Percentiles rank a stretch among this genome's conserved stretches.
Evolutionary conservation across 2,888 invertebrate species (phyloP).

Genomic region (Buathra laborator): DNA sequence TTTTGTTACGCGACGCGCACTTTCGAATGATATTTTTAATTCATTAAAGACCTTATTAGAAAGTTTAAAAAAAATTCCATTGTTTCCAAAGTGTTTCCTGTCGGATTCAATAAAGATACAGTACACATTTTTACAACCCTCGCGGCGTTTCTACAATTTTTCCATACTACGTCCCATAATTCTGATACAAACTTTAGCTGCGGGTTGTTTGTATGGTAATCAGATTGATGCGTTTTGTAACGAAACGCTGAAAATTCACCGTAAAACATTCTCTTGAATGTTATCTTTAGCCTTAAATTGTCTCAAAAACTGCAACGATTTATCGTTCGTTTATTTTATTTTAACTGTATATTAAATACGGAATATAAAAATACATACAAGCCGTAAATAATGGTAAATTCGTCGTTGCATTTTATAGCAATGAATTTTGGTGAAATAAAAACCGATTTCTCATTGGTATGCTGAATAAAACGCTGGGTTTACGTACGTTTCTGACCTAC

Average conservation of each 20-base stretch:
- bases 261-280: not conserved
- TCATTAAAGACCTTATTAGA: too few species aligned
- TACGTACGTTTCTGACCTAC: slow-evolving; percentile 32
- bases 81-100: too few species aligned
- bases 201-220: not conserved
- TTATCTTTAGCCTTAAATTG: not conserved
- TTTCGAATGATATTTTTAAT: too few species aligned
- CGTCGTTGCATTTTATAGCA: slow-evolving; percentile 2
- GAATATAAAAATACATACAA: not conserved
- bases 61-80: too few species aligned
- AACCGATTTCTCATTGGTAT: slow-evolving; percentile 44
- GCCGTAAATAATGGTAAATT: not conserved
- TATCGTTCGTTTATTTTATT: not conserved
- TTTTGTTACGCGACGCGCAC: not conserved
- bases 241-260: not conserved
- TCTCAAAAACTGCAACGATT: not conserved
- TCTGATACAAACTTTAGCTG: too few species aligned
- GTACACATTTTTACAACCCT: too few species aligned
- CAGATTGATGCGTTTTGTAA: not conserved
- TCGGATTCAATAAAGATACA: too few species aligned
- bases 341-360: too few species aligned
- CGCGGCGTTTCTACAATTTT: too few species aligned
- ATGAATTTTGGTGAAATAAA: slow-evolving; percentile 2
- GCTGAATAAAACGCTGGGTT: slow-evolving; percentile 24
- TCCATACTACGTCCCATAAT: too few species aligned